A percentile compares a stretch with the other conserved stretches of the same genome.
Conservation (phyloP, 1,140 invertebrate species). For the Sitobion miscanthi region DNA sequence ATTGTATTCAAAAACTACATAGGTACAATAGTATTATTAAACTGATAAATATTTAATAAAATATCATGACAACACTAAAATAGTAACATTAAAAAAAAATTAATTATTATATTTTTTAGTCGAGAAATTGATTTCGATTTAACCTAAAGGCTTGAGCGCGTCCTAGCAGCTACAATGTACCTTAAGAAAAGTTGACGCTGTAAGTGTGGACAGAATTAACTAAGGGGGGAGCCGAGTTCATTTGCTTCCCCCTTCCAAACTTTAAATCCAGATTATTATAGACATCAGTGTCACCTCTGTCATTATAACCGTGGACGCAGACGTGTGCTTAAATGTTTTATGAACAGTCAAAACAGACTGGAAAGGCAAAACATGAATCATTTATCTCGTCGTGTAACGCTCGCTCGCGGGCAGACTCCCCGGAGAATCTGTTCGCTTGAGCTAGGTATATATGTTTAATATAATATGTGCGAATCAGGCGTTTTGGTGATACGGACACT, state of each 20-base stretch:
- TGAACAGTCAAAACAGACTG: background rate
- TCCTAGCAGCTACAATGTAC: background rate
- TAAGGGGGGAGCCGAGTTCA: background rate
- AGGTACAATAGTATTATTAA: background rate
- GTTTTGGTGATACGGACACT: background rate
- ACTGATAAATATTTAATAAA: background rate
- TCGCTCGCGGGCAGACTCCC: background rate
- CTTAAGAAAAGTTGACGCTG: background rate
- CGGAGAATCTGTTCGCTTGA: background rate
- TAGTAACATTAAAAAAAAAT: background rate
- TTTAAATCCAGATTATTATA: background rate
- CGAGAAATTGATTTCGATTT: background rate
- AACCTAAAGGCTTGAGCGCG: background rate
- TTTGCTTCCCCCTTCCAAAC: background rate
- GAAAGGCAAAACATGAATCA: background rate
- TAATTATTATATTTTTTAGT: background rate
- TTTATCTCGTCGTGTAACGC: background rate
- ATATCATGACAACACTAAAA: background rate
- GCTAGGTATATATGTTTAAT: background rate
- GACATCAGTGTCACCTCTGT: background rate
- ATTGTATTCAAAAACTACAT: too few relatives aligned
- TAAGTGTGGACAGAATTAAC: background rate
- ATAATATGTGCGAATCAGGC: background rate
- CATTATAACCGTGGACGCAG: background rate
- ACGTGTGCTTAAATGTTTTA: background rate